Base-by-base conservation (phyloP, 2,888 invertebrate species). In the Apodemia duryi region DNA sequence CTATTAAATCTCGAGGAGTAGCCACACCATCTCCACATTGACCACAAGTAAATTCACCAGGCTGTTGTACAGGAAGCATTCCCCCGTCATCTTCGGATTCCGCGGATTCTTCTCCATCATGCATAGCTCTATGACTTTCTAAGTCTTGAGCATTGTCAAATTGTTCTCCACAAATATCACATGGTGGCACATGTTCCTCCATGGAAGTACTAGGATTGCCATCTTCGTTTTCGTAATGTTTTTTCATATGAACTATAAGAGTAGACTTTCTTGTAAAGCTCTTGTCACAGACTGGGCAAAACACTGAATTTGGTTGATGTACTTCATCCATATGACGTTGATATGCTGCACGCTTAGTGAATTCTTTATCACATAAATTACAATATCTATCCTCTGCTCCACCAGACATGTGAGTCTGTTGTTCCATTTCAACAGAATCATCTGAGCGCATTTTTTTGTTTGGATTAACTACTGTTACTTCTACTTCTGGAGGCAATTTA, bases 241-340 rank as follows among this genome's bases (percentile, higher is more conserved):
- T 89, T 74, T 93, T 93, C 81, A 94, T 93, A 74, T 95, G 95
- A 61, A 93, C 93, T 49, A 94, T 92, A 38, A 95, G 80, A 0
- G 94, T 93, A 6, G 94, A 94, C 75, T 93, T 93, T 51, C 93
- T 90, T 2, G 94, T 94, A 74, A 95, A 94, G 65, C 93, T 91
- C 72, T 93, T 94, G 61, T 93, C 92, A 76, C 95, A 95, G 4
- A 94, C 90, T 7, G 93, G 93, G 74, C 95, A 95, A 64, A 93
- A 93, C 38, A 91, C 91, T 0, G 91, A 91, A 69, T 91, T 92
- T 11, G 88, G 92, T 70, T 88, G 91, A 71, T 93, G 93, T 7
- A 93, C 93, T 68, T 90, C 91, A 70, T 93, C 93, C 81, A 94
- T 87, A 73, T 95, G 95, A 0, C 93, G 92, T 66, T 93, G 93